Evolutionary conservation across 2,113 vertebrate genomes (phyloP), one percentile per base, ranked within the genome.

Genomic region (Cervus canadensis): DNA sequence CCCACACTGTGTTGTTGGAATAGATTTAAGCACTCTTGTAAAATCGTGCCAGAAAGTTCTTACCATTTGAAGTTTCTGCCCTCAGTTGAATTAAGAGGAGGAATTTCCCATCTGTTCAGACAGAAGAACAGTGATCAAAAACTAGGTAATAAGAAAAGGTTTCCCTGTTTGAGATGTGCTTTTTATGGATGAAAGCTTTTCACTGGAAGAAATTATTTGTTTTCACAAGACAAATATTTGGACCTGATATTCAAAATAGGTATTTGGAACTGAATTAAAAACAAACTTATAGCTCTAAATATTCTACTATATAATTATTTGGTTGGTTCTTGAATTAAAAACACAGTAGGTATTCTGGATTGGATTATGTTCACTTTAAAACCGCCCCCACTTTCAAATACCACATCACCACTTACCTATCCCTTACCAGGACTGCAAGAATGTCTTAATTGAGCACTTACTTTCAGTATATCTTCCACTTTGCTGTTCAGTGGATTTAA

Each of bases 21-120:
- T 87, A 64, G 59, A 89, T 91, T 95, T 95, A 90, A 92, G 81
- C 62, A 94, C 40, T 94, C 43, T 97, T 96, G 64, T 96, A 91
- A 97, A 92, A 23, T 62, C n/a, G 7, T 95, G 94, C 94, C 97
- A 97, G 62, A 93, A 95, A 95, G 64, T 93, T 91, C 71, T 97
- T 97, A 88, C n/a, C 56, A 95, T 92, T 98, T 97, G 90, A 94
- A 97, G 86, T 97, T 90, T 96, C 59, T 98, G 85, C 83, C 84
- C 84, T 96, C 76, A 57, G 43, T 87, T 97, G 88, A 84, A 95
- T 95, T 97, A 94, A 84, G 90, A 94, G 33, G 36, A 97, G 87
- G 94, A 96, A 87, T 85, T 95, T 95, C 96, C 62, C 93, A 94
- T 96, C 94, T 97, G 92, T 95, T 98, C 79, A 97, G 74, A 92